A percentile compares a stretch with the other conserved stretches of the same genome.
These are phyloP conservation scores for Dolichopus griseipennis DNA, from an alignment of 2,888 invertebrate genomes.

Conservation along the genomic window DNA sequence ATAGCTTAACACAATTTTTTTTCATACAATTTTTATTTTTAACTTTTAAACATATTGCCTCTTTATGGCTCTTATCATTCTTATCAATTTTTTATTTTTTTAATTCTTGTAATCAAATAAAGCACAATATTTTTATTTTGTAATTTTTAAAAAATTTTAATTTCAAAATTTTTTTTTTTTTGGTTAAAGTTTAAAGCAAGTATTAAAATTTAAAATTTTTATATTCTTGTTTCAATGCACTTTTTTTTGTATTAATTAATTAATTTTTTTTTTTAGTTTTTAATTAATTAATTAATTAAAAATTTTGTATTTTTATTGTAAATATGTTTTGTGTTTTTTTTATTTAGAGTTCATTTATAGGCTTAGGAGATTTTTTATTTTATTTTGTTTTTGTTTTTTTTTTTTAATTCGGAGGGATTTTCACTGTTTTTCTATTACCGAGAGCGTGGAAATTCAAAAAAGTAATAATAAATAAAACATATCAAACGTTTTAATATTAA, in stretches of 20 bases:
- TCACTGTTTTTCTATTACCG: constrained; percentile 18
- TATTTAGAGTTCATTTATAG: background rate
- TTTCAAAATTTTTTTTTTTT: background rate
- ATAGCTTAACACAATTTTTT: constrained; percentile 14
- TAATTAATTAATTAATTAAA: background rate
- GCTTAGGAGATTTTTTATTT: constrained; percentile 11
- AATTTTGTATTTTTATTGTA: background rate
- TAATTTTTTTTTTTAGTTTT: no score
- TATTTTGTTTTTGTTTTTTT: constrained; percentile 8
- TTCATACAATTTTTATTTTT: constrained; percentile 12
- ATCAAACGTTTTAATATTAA: background rate
- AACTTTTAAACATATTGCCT: constrained; percentile 20
- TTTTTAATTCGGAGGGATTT: constrained; percentile 27
- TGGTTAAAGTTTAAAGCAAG: background rate
- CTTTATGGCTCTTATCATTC: constrained; percentile 19
- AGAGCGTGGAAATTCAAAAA: background rate
- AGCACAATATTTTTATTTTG: constrained; percentile 7
- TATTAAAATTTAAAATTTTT: background rate
- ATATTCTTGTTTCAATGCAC: background rate
- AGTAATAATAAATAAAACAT: constrained; percentile 13
- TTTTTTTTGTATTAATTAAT: background rate
- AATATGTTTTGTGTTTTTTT: background rate
- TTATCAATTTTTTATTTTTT: background rate
- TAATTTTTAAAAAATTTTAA: background rate
- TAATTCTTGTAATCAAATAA: background rate